Evolutionary conservation across 2,113 vertebrate genomes (phyloP).

Genomic region (Anoplopoma fimbria): DNA sequence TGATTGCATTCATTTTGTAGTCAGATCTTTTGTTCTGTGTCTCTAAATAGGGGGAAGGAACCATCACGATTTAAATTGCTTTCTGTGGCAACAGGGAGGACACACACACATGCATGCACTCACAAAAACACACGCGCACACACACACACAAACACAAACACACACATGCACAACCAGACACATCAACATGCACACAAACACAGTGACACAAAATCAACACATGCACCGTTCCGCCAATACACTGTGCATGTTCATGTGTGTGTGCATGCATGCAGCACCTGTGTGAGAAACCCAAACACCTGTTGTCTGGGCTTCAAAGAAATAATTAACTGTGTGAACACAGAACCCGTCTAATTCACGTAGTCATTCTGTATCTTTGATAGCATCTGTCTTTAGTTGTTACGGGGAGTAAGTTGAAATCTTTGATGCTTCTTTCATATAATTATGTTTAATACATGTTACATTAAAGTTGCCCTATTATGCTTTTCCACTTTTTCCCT

Average conservation of each 20-base stretch:
- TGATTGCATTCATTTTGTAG: slow-evolving; percentile 57
- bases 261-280: not conserved
- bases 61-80: slow-evolving; percentile 73
- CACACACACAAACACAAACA: not conserved
- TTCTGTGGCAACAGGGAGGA: slow-evolving; percentile 36
- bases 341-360: too few species aligned
- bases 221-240: not conserved
- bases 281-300: not conserved
- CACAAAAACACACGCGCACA: not conserved
- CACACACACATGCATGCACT: not conserved
- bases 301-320: not conserved
- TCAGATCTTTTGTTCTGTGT: slow-evolving; percentile 54
- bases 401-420: not conserved
- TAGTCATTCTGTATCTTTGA: too few species aligned
- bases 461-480: too few species aligned
- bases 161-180: not conserved
- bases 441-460: not conserved
- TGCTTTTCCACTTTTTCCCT: too few species aligned
- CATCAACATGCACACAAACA: not conserved
- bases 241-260: not conserved
- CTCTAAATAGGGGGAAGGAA: slow-evolving; percentile 45
- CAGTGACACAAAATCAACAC: slow-evolving; percentile 1
- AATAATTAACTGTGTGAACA: too few species aligned
- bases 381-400: not conserved
- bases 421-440: not conserved